Base-by-base conservation (phyloP, 2,888 invertebrate species). In the Parapristionchus giblindavisi region DNA sequence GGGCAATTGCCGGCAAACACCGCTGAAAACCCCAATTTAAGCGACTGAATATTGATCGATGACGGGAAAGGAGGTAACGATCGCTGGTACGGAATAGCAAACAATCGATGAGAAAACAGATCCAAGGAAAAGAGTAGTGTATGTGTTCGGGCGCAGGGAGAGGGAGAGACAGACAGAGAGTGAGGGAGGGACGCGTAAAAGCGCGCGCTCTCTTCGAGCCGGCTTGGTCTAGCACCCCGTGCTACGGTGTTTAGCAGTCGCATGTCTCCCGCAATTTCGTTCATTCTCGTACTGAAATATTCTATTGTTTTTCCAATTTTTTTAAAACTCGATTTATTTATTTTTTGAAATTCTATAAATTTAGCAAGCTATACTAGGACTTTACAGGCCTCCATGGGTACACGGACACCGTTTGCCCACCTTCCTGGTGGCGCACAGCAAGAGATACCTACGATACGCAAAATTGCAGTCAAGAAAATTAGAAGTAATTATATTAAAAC, bases 141-240 rank as follows among this genome's bases (percentile, higher is more conserved):
- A 38, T 24, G 61, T 27, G 61, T 36, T 17, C 34, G 34, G n/a
- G n/a, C n/a, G n/a, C n/a, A n/a, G n/a, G n/a, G n/a, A n/a, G n/a
- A n/a, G n/a, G n/a, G n/a, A n/a, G n/a, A n/a, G n/a, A n/a, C n/a
- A n/a, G n/a, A n/a, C n/a, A n/a, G n/a, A n/a, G 34, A 52, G 52
- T 24, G 21, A 52, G 32, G 34, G 27, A 8, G 38, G 27, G 38
- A 24, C 61, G 61, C 38, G 36, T 6, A 36, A 60, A 38, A n/a
- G 24, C 61, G 61, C 61, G n/a, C 61, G 29, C 61, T 40, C 61
- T 36, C 61, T 40, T 61, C 65, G 29, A 48, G 36, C 65, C 65
- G 65, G 34, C 65, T 65, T 36, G 34, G 29, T n/a, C 48, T n/a
- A n/a, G 21, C 48, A 11, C 48, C 48, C 48, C 14, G 1, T 17